Base-by-base conservation (phyloP, 2,113 vertebrate species). In the Mungos mungo region DNA sequence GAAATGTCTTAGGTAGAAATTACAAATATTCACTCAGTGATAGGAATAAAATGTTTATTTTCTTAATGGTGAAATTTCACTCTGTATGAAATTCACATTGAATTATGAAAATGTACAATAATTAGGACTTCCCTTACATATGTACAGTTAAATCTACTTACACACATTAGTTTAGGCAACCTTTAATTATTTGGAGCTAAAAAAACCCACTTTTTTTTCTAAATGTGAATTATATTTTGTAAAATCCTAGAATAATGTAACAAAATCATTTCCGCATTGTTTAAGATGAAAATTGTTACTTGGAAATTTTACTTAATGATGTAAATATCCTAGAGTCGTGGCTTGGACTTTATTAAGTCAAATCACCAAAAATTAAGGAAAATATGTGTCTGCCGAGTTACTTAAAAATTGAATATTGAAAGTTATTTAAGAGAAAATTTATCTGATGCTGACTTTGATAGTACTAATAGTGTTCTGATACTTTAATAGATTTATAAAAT, bases 11-110 rank as follows among this genome's bases (percentile, higher is more conserved):
- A 95, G 97, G 80, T 52, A 98, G 93, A 97, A 98, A 98, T 98
- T 97, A 98, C 93, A 98, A 98, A 96, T 97, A 96, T 96, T 96
- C 97, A 98, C 95, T 96, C 98, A 98, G 82, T 97, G 93, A 95
- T 98, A 98, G 96, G 97, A 98, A 98, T 95, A 99, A 99, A 98
- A 97, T 97, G 63, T 98, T 99, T 98, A 98, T 98, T 99, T 98
- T 99, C 97, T 97, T 98, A 98, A 90, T 98, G 98, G 97, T 99
- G 98, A 98, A 98, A 98, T 98, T 98, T 98, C 97, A 86, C 96
- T 98, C 95, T 98, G 94, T 98, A 98, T 99, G 98, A 98, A 98
- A 97, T 96, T 98, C 98, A 98, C 98, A 98, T 97, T 98, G 91
- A 98, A 98, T 98, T 98, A 98, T 98, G 98, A 98, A 98, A 97